Percentiles rank a stretch among this genome's conserved stretches.
These are phyloP conservation scores for Lutraria rhynchaena DNA, from an alignment of 1,140 invertebrate species.

Conservation along the genomic window DNA sequence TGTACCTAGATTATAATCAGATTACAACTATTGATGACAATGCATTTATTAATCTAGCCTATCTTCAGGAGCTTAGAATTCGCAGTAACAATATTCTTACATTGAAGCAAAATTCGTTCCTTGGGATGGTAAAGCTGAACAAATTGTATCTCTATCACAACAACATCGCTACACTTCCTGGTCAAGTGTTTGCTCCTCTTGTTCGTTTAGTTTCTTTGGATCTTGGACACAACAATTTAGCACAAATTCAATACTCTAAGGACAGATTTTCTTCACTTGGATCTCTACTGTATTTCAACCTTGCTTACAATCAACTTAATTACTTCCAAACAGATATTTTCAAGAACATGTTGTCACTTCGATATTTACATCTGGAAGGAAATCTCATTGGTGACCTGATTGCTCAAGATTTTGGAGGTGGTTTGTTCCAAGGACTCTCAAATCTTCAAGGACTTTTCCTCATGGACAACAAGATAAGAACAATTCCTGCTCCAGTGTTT, in stretches of 20 bases:
- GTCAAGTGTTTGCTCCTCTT: conserved; percentile 63
- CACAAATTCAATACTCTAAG: conserved; percentile 51
- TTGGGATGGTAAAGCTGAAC: conserved; percentile 63
- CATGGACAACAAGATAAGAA: conserved; percentile 61
- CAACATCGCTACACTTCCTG: conserved; percentile 64
- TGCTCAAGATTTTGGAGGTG: conserved; percentile 48
- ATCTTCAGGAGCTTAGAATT: conserved; percentile 65
- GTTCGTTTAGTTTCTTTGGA: conserved; percentile 63
- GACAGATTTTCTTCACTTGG: conserved; percentile 56
- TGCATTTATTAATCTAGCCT: conserved; percentile 60
- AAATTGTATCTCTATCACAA: conserved; percentile 67
- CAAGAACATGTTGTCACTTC: conserved; percentile 56
- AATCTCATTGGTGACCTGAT: conserved; percentile 66
- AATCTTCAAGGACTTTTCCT: conserved; percentile 66
- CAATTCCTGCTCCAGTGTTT: conserved; percentile 60
- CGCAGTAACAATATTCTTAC: conserved; percentile 62
- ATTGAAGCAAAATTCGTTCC: conserved; percentile 64
- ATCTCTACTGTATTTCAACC: conserved; percentile 63
- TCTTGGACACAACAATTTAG: conserved; percentile 70
- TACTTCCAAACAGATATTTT: conserved; percentile 61
- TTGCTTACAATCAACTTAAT: conserved; percentile 65
- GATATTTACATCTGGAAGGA: conserved; percentile 64
- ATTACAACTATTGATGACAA: conserved; percentile 55
- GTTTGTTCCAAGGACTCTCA: conserved; percentile 56
- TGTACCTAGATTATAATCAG: conserved; percentile 69